A percentile compares a stretch with the other conserved stretches of the same genome.
Conservation (phyloP, 2,797 vertebrate species). For the Urophycis tenuis region DNA sequence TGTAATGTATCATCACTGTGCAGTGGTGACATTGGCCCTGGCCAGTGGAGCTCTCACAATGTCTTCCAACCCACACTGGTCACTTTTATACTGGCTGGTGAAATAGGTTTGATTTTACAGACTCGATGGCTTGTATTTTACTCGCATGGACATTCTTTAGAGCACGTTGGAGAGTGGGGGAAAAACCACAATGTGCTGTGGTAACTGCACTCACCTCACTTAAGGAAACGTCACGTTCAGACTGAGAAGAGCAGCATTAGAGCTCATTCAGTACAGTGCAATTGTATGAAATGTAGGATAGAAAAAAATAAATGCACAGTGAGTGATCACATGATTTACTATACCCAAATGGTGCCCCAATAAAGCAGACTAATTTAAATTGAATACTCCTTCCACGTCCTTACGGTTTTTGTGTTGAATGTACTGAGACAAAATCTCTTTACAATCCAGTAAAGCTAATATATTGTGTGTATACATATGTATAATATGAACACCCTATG, state of each 20-base stretch:
- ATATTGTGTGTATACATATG: no score
- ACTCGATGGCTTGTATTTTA: not conserved
- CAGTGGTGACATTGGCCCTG: slow-evolving; percentile 39
- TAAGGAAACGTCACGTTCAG: not conserved
- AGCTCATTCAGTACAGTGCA: not conserved
- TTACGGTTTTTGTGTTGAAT: not conserved
- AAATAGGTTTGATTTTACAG: slow-evolving; percentile 10
- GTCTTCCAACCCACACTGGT: slow-evolving; percentile 58
- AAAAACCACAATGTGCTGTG: not conserved
- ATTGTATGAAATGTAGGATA: not conserved
- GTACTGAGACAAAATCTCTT: not conserved
- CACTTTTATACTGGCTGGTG: slow-evolving; percentile 32
- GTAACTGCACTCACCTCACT: not conserved
- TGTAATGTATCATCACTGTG: slow-evolving; percentile 29
- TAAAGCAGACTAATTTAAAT: not conserved
- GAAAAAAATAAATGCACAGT: not conserved
- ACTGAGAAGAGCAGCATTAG: not conserved
- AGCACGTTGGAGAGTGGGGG: not conserved
- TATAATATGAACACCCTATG: no score
- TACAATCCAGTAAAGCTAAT: not conserved
- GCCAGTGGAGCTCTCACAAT: slow-evolving; percentile 35
- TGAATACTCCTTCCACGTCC: not conserved
- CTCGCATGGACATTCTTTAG: not conserved
- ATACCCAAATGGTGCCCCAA: not conserved
- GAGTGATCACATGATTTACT: not conserved